phyloP scores from a whole-genome alignment of 2,113 vertebrate genomes.

The Macrotis lagotis region DNA sequence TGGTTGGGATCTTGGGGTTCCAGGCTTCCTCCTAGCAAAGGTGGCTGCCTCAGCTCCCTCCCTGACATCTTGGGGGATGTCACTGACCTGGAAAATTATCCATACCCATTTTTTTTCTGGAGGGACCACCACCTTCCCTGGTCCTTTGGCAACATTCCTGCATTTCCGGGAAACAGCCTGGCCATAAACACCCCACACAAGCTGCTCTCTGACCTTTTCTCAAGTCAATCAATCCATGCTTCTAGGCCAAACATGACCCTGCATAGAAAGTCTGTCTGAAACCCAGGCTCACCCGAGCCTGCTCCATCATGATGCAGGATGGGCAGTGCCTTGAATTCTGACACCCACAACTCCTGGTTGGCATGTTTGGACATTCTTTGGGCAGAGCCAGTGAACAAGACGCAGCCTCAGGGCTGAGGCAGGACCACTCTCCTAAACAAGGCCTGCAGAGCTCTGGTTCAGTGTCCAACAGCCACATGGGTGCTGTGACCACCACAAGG shows the following conservation, averaged over 20 bases:
- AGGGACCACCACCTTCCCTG: neutral
- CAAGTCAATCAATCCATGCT: neutral
- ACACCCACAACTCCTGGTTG: neutral
- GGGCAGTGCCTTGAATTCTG: no score
- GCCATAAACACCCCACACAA: neutral
- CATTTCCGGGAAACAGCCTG: neutral
- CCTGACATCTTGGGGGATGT: neutral
- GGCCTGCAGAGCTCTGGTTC: no score
- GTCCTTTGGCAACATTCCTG: neutral
- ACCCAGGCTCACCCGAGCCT: no score
- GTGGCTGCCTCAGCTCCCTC: neutral
- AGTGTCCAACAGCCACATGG: neutral
- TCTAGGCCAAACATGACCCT: neutral
- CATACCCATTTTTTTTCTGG: neutral
- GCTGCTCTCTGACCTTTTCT: neutral
- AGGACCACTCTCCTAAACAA: no score
- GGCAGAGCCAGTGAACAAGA: neutral
- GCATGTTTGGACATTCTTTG: neutral
- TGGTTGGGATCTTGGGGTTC: neutral
- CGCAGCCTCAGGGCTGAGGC: neutral
- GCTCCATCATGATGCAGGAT: neutral
- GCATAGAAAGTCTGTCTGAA: no score
- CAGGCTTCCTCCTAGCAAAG: neutral
- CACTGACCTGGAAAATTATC: neutral
- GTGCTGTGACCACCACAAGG: neutral